These are phyloP conservation scores for Ataeniobius toweri DNA, from an alignment of 2,797 vertebrate genomes.

Conservation along the genomic window DNA sequence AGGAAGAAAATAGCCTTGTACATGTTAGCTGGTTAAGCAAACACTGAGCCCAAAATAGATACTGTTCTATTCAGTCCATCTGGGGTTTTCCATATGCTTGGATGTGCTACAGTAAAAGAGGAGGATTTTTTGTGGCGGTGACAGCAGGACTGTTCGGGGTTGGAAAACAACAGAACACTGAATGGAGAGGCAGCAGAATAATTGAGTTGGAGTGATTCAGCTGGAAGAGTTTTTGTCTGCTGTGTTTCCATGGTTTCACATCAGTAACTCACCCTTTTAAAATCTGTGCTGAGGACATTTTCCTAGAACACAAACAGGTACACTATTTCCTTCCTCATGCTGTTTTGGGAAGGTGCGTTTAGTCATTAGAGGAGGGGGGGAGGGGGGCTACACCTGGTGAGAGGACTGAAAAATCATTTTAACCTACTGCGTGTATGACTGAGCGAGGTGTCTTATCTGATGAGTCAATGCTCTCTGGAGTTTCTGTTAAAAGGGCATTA, in stretches of 20 bases:
- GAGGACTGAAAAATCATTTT: neutral
- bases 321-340: conserved; percentile 4
- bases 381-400: neutral
- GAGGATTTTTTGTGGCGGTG: neutral
- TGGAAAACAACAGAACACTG: conserved; percentile 46
- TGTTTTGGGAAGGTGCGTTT: conserved; percentile 11
- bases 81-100: neutral
- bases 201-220: conserved; percentile 62
- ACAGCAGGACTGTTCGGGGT: conserved; percentile 12
- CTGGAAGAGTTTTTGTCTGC: conserved; percentile 47
- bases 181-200: conserved; percentile 49
- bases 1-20: conserved; percentile 10
- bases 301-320: conserved; percentile 42
- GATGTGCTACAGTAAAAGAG: neutral
- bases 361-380: neutral
- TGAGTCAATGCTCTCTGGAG: neutral
- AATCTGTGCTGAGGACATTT: conserved; percentile 54
- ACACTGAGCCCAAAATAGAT: neutral
- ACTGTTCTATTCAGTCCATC: neutral
- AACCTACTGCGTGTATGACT: neutral
- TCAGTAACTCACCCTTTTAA: conserved; percentile 47
- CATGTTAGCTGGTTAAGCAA: neutral
- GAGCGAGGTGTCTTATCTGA: neutral
- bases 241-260: conserved; percentile 75
- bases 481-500: neutral